Conservation (phyloP, 2,888 invertebrate species). For the Agrotis clavis region DNA sequence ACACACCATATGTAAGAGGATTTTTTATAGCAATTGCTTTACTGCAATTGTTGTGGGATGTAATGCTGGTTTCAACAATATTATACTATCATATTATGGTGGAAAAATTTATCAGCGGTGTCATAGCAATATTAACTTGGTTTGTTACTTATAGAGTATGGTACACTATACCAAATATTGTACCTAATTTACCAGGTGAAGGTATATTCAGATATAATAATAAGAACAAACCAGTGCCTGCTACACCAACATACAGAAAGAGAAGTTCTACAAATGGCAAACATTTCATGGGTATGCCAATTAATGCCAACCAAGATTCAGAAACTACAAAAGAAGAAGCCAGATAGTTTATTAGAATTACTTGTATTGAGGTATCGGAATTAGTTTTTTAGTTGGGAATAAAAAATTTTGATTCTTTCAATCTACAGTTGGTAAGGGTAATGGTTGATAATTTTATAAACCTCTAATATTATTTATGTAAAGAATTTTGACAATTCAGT, state of each 20-base stretch:
- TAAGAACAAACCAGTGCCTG: conserved; percentile 84
- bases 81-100: conserved; percentile 99
- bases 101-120: conserved; percentile 97
- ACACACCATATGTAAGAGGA: conserved; percentile 95
- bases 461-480: conserved; percentile 12
- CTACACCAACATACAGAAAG: conserved; percentile 81
- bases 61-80: conserved; percentile 98
- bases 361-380: conserved; percentile 19
- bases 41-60: conserved; percentile 97
- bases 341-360: conserved; percentile 69
- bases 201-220: conserved; percentile 95
- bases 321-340: conserved; percentile 80
- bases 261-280: conserved; percentile 89
- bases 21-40: conserved; percentile 95
- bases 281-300: conserved; percentile 95
- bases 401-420: conserved; percentile 14
- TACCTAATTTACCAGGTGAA: conserved; percentile 94
- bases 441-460: conserved; percentile 20
- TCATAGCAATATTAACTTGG: conserved; percentile 97
- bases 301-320: conserved; percentile 88
- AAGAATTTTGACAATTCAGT: conserved; percentile 11
- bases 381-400: conserved; percentile 24
- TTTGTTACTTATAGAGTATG: conserved; percentile 96
- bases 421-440: conserved; percentile 11
- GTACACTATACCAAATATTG: conserved; percentile 92